A percentile compares a stretch with the other conserved stretches of the same genome.
Evolutionary conservation across 2,797 vertebrate species (phyloP).

Genomic region (Sebastes iracundus): DNA sequence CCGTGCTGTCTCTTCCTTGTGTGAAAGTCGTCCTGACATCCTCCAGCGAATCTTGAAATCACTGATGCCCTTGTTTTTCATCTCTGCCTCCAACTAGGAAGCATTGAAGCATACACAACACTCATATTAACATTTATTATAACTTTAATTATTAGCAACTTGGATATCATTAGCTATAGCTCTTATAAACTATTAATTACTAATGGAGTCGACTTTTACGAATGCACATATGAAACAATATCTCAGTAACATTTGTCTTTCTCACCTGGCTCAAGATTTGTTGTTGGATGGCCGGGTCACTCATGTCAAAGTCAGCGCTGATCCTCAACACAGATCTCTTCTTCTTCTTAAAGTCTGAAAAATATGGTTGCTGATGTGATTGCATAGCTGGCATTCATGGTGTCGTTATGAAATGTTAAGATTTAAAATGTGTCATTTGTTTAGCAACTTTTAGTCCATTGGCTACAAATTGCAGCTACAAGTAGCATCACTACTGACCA

Average conservation of each 20-base stretch:
- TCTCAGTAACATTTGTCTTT: not conserved
- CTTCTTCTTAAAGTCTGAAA: slow-evolving; percentile 1
- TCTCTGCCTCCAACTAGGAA: not conserved
- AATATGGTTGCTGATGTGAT: not conserved
- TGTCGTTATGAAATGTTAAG: not conserved
- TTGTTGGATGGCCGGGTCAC: not conserved
- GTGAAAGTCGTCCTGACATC: not conserved
- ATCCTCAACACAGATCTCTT: not conserved
- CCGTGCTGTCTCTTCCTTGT: not conserved
- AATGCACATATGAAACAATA: not conserved
- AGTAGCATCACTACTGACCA: not conserved
- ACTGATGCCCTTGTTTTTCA: not conserved
- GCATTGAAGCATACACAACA: not conserved
- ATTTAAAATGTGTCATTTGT: not conserved
- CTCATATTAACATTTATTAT: not conserved
- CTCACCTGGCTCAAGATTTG: slow-evolving; percentile 9
- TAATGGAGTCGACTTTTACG: not conserved
- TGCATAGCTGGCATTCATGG: not conserved
- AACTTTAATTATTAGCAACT: not conserved
- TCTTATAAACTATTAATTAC: not conserved
- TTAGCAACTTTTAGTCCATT: not conserved
- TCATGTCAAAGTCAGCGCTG: not conserved
- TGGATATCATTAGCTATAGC: not conserved
- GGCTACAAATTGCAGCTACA: no score
- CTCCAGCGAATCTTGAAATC: slow-evolving; percentile 4